Conservation (phyloP, 2,113 vertebrate genomes). For the Apteryx owenii region DNA sequence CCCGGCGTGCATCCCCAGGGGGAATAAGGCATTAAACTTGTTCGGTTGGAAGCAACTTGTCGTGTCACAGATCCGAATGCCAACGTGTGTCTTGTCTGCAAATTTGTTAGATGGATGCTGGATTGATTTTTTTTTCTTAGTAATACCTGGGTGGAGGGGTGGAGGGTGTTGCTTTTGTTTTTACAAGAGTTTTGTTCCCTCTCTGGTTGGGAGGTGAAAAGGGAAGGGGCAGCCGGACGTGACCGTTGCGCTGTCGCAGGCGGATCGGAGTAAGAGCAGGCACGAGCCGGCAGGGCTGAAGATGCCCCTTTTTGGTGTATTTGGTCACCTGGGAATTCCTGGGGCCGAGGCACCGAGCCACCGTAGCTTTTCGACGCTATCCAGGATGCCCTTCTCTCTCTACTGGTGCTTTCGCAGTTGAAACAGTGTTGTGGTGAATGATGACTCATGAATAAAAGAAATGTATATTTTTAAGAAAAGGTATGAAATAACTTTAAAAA, state of each 20-base stretch:
- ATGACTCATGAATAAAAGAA: slow-evolving; percentile 39
- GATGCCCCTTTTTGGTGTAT: background rate
- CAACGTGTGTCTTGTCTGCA: background rate
- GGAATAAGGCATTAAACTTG: slow-evolving; percentile 54
- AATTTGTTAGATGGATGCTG: slow-evolving; percentile 23
- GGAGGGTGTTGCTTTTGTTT: background rate
- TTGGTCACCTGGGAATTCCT: background rate
- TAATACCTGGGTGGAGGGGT: background rate
- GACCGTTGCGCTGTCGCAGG: background rate
- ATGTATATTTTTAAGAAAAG: slow-evolving; percentile 44
- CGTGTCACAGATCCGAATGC: background rate
- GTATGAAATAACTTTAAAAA: slow-evolving; percentile 50
- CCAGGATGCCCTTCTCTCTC: background rate
- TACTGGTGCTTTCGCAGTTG: background rate
- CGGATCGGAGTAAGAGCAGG: background rate
- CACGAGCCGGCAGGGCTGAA: background rate
- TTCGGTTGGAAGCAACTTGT: slow-evolving; percentile 9
- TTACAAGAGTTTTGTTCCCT: background rate
- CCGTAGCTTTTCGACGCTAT: background rate
- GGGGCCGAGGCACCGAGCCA: background rate
- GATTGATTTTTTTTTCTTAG: background rate
- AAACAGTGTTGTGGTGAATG: background rate
- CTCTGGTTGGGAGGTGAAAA: background rate
- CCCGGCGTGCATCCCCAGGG: background rate
- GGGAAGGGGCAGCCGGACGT: background rate